A percentile compares a stretch with the other conserved stretches of the same genome.
Evolutionary conservation across 2,888 invertebrate genomes (phyloP).

Genomic region (Mythimna impura): DNA sequence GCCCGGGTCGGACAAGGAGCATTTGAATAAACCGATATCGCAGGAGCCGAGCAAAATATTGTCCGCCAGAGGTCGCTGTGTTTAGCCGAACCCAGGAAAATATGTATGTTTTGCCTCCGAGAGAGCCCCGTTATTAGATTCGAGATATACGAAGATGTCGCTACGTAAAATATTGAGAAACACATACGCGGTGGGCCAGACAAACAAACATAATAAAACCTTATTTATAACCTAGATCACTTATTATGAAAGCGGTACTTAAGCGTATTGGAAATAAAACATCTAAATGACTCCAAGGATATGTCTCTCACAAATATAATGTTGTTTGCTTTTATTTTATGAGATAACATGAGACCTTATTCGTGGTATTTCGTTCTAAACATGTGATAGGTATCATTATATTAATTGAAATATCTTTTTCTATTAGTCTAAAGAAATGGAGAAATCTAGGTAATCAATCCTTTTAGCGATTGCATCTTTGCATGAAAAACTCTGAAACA

Average conservation of each 20-base stretch:
- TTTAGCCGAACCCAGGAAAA: conserved; percentile 79
- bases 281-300: conserved; percentile 28
- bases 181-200: conserved; percentile 47
- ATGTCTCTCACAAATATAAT: conserved; percentile 36
- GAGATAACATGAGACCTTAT: conserved; percentile 13
- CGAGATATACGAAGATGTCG: conserved; percentile 72
- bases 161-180: conserved; percentile 66
- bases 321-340: conserved; percentile 40
- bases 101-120: conserved; percentile 83
- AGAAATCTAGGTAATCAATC: conserved; percentile 21
- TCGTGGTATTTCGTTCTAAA: conserved; percentile 23
- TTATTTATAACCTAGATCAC: conserved; percentile 43
- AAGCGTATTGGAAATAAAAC: conserved; percentile 49
- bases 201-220: conserved; percentile 38
- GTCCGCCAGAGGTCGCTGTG: conserved; percentile 85
- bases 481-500: conserved; percentile 26
- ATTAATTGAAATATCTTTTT: conserved; percentile 48
- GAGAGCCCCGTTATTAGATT: conserved; percentile 82
- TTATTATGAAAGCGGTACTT: conserved; percentile 44
- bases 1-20: conserved; percentile 86
- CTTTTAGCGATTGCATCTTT: conserved; percentile 27
- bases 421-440: conserved; percentile 25
- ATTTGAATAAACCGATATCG: conserved; percentile 90
- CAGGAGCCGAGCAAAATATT: conserved; percentile 87
- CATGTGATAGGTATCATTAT: conserved; percentile 43